Percentiles rank a stretch among this genome's conserved stretches.
phyloP scores from a whole-genome alignment of 2,797 vertebrate genomes.

The Acipenser oxyrinchus region DNA sequence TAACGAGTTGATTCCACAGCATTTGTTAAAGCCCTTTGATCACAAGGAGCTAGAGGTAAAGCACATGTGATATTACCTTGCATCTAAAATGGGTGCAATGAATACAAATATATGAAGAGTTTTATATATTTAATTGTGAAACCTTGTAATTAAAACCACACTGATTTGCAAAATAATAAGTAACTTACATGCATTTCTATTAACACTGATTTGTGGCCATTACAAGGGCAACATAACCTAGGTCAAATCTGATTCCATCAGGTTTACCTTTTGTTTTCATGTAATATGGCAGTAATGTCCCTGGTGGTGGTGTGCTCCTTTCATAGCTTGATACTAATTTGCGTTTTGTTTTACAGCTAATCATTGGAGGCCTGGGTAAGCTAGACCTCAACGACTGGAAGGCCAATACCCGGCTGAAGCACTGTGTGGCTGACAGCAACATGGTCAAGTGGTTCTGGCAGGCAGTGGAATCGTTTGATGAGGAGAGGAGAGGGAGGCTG shows the following conservation, averaged over 20 bases:
- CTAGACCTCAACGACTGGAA: slow-evolving; percentile 94
- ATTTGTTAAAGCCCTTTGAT: slow-evolving; percentile 92
- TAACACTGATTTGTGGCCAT: no score
- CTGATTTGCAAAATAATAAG: no score
- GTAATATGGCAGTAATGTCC: not conserved
- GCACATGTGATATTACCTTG: not conserved
- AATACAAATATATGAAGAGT: no score
- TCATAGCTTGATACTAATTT: not conserved
- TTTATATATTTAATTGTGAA: no score
- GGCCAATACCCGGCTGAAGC: slow-evolving; percentile 89
- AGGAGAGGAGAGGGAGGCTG: slow-evolving; percentile 83
- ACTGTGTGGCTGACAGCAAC: slow-evolving; percentile 89
- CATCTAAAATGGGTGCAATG: no score
- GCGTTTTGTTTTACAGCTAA: slow-evolving; percentile 58
- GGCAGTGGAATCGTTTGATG: slow-evolving; percentile 87
- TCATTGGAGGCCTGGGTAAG: slow-evolving; percentile 89
- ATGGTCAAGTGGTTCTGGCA: slow-evolving; percentile 98
- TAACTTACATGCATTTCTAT: no score
- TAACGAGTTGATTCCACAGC: slow-evolving; percentile 91
- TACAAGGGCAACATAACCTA: no score
- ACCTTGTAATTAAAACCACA: no score
- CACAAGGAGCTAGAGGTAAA: slow-evolving; percentile 93
- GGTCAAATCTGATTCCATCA: no score
- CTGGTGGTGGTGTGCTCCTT: not conserved
- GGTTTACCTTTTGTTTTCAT: not conserved